phyloP scores from a whole-genome alignment of 2,888 invertebrate genomes.

The Entomobrya proxima region DNA sequence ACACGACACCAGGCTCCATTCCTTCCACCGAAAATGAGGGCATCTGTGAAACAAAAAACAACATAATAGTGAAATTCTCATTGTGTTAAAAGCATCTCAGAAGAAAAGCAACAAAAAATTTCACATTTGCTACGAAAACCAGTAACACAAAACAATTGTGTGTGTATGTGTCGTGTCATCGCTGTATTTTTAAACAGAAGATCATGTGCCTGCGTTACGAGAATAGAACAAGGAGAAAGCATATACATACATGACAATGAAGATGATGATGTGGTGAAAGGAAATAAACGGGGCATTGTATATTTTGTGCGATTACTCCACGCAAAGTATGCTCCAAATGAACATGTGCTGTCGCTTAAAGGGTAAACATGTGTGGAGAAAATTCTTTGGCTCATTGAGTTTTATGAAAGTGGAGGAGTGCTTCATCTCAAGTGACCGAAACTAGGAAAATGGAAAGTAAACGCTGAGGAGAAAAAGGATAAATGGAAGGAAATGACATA shows the following conservation, averaged over 20 bases:
- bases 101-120: neutral
- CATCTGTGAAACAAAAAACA: slow-evolving; percentile 67
- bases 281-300: slow-evolving; percentile 19
- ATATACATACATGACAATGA: no score
- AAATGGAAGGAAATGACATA: neutral
- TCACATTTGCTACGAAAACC: neutral
- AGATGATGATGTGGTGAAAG: slow-evolving; percentile 45
- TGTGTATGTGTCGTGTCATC: neutral
- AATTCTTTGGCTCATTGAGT: slow-evolving; percentile 61
- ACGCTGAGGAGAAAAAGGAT: slow-evolving; percentile 10
- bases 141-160: neutral
- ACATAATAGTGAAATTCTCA: slow-evolving; percentile 44
- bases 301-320: slow-evolving; percentile 11
- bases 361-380: slow-evolving; percentile 52
- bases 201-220: neutral
- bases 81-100: slow-evolving; percentile 53
- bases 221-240: neutral
- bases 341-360: neutral
- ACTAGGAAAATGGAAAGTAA: slow-evolving; percentile 52
- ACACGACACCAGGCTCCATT: slow-evolving; percentile 78
- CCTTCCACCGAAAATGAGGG: slow-evolving; percentile 75
- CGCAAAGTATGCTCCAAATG: neutral
- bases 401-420: slow-evolving; percentile 59
- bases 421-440: slow-evolving; percentile 61
- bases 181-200: neutral